Conservation (phyloP, 2,888 invertebrate genomes). For the Parnassius smintheus region DNA sequence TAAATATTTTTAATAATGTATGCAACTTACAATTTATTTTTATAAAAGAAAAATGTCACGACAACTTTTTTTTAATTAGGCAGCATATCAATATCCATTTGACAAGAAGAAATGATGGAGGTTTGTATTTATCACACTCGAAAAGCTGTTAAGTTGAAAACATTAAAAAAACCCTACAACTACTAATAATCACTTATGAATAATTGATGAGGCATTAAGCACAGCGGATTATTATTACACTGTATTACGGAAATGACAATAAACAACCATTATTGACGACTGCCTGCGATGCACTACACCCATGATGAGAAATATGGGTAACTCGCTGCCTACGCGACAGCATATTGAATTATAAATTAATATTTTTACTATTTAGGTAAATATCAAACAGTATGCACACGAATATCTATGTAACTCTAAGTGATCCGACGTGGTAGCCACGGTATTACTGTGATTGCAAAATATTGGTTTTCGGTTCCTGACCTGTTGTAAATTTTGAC, state of each 20-base stretch:
- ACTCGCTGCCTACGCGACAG: too few relatives aligned
- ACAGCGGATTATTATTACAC: constrained; percentile 59
- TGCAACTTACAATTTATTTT: constrained; percentile 6
- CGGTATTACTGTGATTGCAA: too few relatives aligned
- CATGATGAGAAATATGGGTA: too few relatives aligned
- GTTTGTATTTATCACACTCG: constrained; percentile 25
- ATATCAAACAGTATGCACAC: too few relatives aligned
- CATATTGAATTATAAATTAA: too few relatives aligned
- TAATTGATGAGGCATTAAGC: constrained; percentile 61
- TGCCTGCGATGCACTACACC: constrained; percentile 40
- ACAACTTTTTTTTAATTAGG: constrained; percentile 26
- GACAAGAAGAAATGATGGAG: constrained; percentile 26
- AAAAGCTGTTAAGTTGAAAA: constrained; percentile 24
- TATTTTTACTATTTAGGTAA: too few relatives aligned
- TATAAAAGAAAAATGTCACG: constrained; percentile 18
- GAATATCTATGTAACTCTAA: too few relatives aligned
- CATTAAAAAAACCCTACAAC: constrained; percentile 34
- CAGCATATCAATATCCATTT: constrained; percentile 20
- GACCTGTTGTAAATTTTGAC: too few relatives aligned
- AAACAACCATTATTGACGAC: constrained; percentile 56
- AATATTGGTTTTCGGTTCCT: too few relatives aligned
- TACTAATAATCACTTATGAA: constrained; percentile 55
- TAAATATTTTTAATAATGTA: constrained; percentile 1
- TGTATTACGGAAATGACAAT: constrained; percentile 55
- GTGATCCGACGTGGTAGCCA: too few relatives aligned